Percentiles rank a stretch among this genome's conserved stretches.
These are phyloP conservation scores for Engystomops pustulosus DNA, from an alignment of 2,113 vertebrate species.

Conservation along the genomic window DNA sequence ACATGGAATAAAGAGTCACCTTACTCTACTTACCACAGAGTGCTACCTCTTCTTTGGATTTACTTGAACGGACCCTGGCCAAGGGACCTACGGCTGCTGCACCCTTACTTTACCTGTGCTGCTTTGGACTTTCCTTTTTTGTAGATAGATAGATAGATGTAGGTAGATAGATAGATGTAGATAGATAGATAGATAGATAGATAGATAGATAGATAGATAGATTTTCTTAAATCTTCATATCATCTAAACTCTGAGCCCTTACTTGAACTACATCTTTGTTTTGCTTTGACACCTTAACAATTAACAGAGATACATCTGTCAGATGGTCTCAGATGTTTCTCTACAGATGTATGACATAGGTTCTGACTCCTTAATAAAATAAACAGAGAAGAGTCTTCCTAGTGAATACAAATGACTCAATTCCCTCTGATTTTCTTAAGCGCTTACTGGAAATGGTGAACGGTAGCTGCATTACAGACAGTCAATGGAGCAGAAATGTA, in stretches of 20 bases:
- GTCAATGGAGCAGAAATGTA: conserved; percentile 50
- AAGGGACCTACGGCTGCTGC: too few species aligned
- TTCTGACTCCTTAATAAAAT: conserved; percentile 44
- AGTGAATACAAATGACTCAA: conserved; percentile 31
- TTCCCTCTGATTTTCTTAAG: conserved; percentile 37
- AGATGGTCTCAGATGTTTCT: conserved; percentile 49
- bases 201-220: too few species aligned
- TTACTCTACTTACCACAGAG: too few species aligned
- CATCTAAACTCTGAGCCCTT: not conserved
- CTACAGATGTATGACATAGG: conserved; percentile 34
- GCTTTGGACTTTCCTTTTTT: too few species aligned
- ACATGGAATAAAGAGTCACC: too few species aligned
- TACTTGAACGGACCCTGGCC: too few species aligned
- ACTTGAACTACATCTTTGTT: not conserved
- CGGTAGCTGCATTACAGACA: conserved; percentile 46
- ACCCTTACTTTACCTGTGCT: too few species aligned
- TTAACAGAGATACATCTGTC: conserved; percentile 33
- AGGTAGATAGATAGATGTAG: too few species aligned
- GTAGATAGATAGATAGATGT: too few species aligned
- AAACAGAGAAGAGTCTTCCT: conserved; percentile 47
- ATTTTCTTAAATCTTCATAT: not conserved
- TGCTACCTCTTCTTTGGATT: too few species aligned
- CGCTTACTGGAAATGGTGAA: conserved; percentile 51
- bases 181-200: too few species aligned
- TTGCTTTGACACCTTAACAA: conserved; percentile 21